phyloP scores from a whole-genome alignment of 2,113 vertebrate genomes.

The Taxidea taxus region DNA sequence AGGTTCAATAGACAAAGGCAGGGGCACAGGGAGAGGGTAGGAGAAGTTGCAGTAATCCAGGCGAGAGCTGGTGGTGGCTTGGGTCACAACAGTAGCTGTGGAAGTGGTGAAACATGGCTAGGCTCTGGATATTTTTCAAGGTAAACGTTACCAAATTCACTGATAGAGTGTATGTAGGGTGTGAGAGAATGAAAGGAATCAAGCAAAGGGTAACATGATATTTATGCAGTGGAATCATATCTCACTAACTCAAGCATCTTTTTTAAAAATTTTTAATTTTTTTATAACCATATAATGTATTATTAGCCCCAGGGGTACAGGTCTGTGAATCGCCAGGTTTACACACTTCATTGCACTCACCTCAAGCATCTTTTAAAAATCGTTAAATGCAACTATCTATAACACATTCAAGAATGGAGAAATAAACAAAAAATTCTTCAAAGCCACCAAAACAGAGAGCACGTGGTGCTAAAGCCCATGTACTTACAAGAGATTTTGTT shows the following conservation, averaged over 20 bases:
- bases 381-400: neutral
- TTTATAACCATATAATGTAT: too few relatives aligned
- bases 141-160: neutral
- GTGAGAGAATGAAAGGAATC: neutral
- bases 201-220: neutral
- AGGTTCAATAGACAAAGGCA: neutral
- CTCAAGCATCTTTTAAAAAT: neutral
- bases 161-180: neutral
- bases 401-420: neutral
- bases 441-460: neutral
- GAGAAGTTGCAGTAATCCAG: neutral
- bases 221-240: neutral
- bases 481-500: neutral
- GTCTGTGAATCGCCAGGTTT: too few relatives aligned
- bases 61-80: neutral
- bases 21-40: neutral
- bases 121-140: neutral
- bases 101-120: neutral
- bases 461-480: neutral
- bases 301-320: too few relatives aligned
- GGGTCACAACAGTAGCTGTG: neutral
- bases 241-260: neutral
- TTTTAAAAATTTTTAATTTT: too few relatives aligned
- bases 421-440: neutral
- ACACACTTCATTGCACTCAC: too few relatives aligned